Evolutionary conservation across 2,888 invertebrate species (phyloP), one percentile per base, ranked within the genome.

Genomic region (Hemicrepidius hirtus): DNA sequence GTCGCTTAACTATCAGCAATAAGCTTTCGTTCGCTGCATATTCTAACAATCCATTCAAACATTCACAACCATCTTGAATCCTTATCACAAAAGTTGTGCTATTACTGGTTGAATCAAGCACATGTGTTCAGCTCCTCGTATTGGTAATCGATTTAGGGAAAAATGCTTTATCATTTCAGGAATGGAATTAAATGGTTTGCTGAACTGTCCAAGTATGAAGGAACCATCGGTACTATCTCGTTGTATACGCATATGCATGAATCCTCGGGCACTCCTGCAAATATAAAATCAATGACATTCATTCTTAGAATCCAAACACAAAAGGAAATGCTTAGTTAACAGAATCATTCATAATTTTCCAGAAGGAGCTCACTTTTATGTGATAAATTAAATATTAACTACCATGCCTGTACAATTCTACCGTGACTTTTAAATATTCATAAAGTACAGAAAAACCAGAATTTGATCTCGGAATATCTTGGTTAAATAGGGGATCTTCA

Each of bases 231-330:
- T 91, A 12, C 88, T 87, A 82, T 92, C 91, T 80, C 92, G 92
- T 85, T 95, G 95, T 76, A 98, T 98, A 80, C 97, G 92, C 95
- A 98, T 97, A 86, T 98, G 98, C 95, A 98, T 97, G 83, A 97
- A 97, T 60, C 98, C 97, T 83, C 95, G 92, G 65, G 96, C 95
- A 84, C 97, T 97, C 87, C 98, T 98, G 87, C 32, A 89, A 87
- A 78, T 24, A 20, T 28, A 28, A 28, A 28, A 28, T 28, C 28
- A 28, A 28, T 28, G 28, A 4, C 28, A 32, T 32, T 32, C n/a
- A 68, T 65, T 12, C 44, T 12, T 28, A 24, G 1, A 59, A 62
- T 41, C 1, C 7, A 1, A n/a, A 44, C 18, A n/a, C 7, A 44
- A 44, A 44, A 32, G 9, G 28, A 28, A 41, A n/a, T n/a, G n/a